phyloP scores from a whole-genome alignment of 2,113 vertebrate species.

The Sphyrna mokarran region DNA sequence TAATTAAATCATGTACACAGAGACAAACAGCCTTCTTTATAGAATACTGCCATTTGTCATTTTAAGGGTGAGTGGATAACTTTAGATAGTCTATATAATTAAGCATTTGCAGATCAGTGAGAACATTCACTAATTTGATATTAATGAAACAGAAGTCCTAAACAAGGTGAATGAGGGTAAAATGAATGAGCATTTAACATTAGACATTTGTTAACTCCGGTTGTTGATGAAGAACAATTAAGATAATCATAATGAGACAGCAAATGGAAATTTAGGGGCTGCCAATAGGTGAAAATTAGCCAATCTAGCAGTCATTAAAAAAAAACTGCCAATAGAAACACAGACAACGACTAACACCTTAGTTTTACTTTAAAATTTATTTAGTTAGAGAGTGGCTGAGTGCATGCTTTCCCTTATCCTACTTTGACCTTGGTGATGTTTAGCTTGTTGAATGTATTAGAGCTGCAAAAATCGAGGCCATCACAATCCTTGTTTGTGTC shows the following conservation, averaged over 20 bases:
- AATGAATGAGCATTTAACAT: not conserved
- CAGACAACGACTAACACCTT: not conserved
- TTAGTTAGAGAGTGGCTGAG: not conserved
- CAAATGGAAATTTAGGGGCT: not conserved
- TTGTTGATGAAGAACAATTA: not conserved
- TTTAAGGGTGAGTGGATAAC: no score
- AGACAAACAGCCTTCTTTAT: no score
- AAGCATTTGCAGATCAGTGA: not conserved
- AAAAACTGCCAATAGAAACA: not conserved
- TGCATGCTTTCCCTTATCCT: not conserved
- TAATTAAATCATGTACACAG: no score
- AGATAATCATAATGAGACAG: not conserved
- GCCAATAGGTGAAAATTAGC: not conserved
- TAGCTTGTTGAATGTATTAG: no score
- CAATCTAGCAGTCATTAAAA: not conserved
- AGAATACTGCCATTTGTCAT: no score
- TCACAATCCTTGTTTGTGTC: no score
- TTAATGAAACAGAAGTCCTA: not conserved
- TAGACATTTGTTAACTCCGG: not conserved
- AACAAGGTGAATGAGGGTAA: not conserved
- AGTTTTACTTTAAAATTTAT: not conserved
- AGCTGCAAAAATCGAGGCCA: no score
- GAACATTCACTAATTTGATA: not conserved
- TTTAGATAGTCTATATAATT: not conserved
- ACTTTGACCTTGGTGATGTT: no score